Conservation (phyloP, 30 jellyfish, hydroid and myxozoan species). For the Rhopilema esculentum region DNA sequence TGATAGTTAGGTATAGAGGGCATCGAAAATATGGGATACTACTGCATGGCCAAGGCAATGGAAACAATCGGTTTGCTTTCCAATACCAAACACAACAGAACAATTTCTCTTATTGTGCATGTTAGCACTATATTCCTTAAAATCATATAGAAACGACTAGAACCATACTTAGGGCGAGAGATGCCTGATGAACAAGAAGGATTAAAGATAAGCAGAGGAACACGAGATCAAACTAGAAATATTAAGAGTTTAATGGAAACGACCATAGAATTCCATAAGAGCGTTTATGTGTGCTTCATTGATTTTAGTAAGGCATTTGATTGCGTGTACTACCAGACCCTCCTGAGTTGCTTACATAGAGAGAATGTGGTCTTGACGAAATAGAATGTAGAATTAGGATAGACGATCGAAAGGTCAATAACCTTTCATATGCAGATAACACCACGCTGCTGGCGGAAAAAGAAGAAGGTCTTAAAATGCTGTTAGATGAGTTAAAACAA, state of each 20-base stretch:
- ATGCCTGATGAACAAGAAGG: neutral
- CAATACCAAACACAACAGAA: constrained; percentile 31
- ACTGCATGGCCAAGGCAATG: constrained; percentile 50
- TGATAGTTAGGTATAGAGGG: constrained; percentile 26
- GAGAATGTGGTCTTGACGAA: no score
- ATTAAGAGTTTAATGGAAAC: constrained; percentile 36
- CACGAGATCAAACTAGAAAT: constrained; percentile 26
- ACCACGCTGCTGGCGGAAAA: constrained; percentile 25
- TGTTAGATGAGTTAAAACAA: neutral
- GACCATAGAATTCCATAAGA: constrained; percentile 16
- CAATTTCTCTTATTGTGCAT: no score
- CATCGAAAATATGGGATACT: constrained; percentile 41
- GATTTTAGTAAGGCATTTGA: constrained; percentile 19
- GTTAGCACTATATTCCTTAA: no score
- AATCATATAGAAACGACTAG: no score
- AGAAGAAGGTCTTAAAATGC: constrained; percentile 13
- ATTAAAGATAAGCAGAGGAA: constrained; percentile 40
- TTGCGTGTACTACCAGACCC: constrained; percentile 48
- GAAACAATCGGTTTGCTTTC: constrained; percentile 31
- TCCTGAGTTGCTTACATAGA: constrained; percentile 5
- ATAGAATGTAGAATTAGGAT: no score
- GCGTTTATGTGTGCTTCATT: neutral
- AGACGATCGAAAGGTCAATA: neutral
- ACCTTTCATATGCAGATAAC: constrained; percentile 11
- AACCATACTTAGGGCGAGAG: constrained; percentile 3